phyloP scores from a whole-genome alignment of 2,797 vertebrate genomes.

The Allochrocebus solatus region DNA sequence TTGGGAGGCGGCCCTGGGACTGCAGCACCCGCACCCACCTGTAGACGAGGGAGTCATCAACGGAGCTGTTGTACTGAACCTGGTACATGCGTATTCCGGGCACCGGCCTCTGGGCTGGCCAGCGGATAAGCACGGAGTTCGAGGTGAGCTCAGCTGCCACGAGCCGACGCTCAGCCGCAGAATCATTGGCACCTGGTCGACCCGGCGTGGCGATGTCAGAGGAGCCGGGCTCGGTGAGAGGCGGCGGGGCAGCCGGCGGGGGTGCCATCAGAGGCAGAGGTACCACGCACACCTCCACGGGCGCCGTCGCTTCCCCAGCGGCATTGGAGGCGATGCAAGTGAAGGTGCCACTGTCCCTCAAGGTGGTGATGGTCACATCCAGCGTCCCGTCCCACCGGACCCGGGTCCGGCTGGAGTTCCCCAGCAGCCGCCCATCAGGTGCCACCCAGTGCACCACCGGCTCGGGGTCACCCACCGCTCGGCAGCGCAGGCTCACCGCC shows the following conservation, averaged over 20 bases:
- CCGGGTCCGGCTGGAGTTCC: conserved; percentile 92
- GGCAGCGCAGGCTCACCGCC: conserved; percentile 91
- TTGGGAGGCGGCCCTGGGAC: neutral
- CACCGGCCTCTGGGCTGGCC: conserved; percentile 93
- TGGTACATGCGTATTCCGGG: conserved; percentile 97
- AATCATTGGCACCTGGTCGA: conserved; percentile 91
- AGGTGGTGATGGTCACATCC: conserved; percentile 94
- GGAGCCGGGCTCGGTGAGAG: conserved; percentile 88
- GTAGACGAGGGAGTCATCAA: conserved; percentile 94
- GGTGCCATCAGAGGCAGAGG: conserved; percentile 92
- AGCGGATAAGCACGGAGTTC: conserved; percentile 92
- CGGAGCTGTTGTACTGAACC: conserved; percentile 96
- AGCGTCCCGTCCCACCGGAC: conserved; percentile 92
- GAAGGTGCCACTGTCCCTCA: conserved; percentile 94
- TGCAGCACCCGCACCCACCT: conserved; percentile 88
- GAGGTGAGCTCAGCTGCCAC: conserved; percentile 91
- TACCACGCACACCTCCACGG: conserved; percentile 92
- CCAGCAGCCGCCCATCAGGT: conserved; percentile 93
- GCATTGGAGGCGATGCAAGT: conserved; percentile 97
- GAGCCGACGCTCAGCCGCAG: conserved; percentile 87
- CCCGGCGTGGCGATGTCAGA: conserved; percentile 94
- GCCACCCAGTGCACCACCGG: conserved; percentile 94
- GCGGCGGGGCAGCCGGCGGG: conserved; percentile 58
- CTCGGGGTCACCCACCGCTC: conserved; percentile 93
- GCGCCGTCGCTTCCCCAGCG: conserved; percentile 92